Base-by-base conservation (phyloP, 2,888 invertebrate genomes). In the Xestoiulus laeticollis region DNA sequence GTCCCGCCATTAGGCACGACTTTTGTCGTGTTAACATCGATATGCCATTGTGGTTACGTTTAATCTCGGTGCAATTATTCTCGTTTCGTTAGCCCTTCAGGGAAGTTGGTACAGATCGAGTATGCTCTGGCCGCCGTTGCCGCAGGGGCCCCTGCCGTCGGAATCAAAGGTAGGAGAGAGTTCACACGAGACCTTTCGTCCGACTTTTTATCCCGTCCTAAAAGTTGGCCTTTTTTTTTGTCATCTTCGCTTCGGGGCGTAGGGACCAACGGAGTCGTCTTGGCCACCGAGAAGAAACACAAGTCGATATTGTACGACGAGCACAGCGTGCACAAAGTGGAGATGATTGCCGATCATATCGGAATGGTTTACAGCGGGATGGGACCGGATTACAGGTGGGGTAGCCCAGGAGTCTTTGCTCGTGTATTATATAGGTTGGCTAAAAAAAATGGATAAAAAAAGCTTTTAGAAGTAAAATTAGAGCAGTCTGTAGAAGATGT, bases 121-220 rank as follows among this genome's bases (percentile, higher is more conserved):
- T 99, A 99, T 96, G 99, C 99, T 4, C 94, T 99, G 92, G 98
- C 99, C 88, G 99, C 99, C 44, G 99, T 99, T 38, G 97, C 98
- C 89, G 98, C 98, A 89, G 99, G 99, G 89, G 99, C 99, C 4
- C 98, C 99, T 3, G 98, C 99, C 88, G 99, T 99, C 90, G 99
- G 99, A 78, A 99, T 99, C 88, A 98, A 98, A 95, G 96, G 97
- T 97, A 48, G 83, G 48, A 4, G 48, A 10, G 43, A 43, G 43
- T 43, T 43, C 10, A 8, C 43, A n/a, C n/a, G n/a, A n/a, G n/a
- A n/a, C 43, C 10, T 43, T 43, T 43, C 43, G 43, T 10, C 10
- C 43, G 10, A 33, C 22, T 82, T 33, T 59, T 16, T 14, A 16
- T 59, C 14, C 85, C n/a, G 43, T 38, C n/a, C n/a, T n/a, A n/a